Conservation (phyloP, 2,888 invertebrate species). For the Piscicola geometra region DNA sequence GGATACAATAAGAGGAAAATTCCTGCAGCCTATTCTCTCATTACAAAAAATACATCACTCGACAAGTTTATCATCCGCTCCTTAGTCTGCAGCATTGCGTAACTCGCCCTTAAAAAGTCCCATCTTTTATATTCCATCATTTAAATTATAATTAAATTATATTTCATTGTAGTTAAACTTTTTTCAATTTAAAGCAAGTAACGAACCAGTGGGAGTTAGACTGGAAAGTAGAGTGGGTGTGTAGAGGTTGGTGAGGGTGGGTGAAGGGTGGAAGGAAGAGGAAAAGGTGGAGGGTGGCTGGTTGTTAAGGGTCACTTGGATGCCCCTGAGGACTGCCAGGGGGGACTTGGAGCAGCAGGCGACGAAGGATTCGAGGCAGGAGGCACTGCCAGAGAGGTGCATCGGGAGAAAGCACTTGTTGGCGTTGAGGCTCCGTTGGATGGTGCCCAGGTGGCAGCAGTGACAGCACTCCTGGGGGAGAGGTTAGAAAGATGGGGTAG, state of each 20-base stretch:
- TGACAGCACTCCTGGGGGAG: slow-evolving; percentile 55
- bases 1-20: too few relatives aligned
- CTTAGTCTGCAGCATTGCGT: too few relatives aligned
- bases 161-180: too few relatives aligned
- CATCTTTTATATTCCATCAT: too few relatives aligned
- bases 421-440: slow-evolving; percentile 44
- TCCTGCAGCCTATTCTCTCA: too few relatives aligned
- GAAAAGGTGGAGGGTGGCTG: not conserved
- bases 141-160: too few relatives aligned
- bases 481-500: not conserved
- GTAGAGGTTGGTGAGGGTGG: not conserved
- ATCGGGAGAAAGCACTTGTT: slow-evolving; percentile 43
- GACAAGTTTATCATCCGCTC: too few relatives aligned
- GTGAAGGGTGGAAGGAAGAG: not conserved
- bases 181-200: too few relatives aligned
- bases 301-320: not conserved
- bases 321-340: not conserved
- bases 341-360: slow-evolving; percentile 47
- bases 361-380: slow-evolving; percentile 48
- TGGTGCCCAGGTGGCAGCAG: slow-evolving; percentile 51
- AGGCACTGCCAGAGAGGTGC: slow-evolving; percentile 22
- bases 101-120: too few relatives aligned
- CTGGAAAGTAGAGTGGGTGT: not conserved
- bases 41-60: too few relatives aligned
- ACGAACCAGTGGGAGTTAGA: not conserved